Evolutionary conservation across 2,113 vertebrate species (phyloP).

Genomic region (Apeltes quadracus): DNA sequence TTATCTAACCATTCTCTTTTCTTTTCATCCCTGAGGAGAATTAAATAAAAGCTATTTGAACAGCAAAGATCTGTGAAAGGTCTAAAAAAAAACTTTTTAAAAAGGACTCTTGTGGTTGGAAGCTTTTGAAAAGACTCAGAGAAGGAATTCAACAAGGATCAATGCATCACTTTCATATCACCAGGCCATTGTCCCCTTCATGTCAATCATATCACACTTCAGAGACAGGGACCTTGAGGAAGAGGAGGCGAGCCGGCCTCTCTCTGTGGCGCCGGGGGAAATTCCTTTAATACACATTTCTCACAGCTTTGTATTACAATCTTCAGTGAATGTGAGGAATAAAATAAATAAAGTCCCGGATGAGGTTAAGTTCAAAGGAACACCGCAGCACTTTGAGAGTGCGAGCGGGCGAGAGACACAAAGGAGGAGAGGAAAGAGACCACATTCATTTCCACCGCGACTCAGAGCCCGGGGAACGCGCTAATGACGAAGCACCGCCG

Average conservation of each 20-base stretch:
- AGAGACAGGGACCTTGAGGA: conserved; percentile 51
- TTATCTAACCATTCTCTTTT: background rate
- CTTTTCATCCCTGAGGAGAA: background rate
- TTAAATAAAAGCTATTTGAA: background rate
- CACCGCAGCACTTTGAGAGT: conserved; percentile 67
- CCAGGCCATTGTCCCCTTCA: conserved; percentile 44
- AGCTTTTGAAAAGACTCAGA: conserved; percentile 18
- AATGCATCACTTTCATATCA: conserved; percentile 42
- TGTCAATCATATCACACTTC: conserved; percentile 50
- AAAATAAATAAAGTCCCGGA: conserved; percentile 53
- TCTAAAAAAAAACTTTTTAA: background rate
- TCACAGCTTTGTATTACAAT: conserved; percentile 60
- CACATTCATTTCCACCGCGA: conserved; percentile 36
- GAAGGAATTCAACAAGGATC: conserved; percentile 27
- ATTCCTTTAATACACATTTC: conserved; percentile 49
- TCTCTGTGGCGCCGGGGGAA: conserved; percentile 15
- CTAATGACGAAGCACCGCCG: conserved; percentile 3
- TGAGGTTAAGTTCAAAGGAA: conserved; percentile 60
- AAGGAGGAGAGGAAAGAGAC: conserved; percentile 4
- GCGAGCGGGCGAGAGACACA: background rate
- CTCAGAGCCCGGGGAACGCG: conserved; percentile 2
- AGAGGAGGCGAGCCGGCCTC: conserved; percentile 41
- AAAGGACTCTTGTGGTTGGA: background rate
- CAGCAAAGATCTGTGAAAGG: background rate
- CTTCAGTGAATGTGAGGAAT: conserved; percentile 45